Evolutionary conservation across 1,140 invertebrate genomes (phyloP).

Genomic region (Notospermus geniculatus): DNA sequence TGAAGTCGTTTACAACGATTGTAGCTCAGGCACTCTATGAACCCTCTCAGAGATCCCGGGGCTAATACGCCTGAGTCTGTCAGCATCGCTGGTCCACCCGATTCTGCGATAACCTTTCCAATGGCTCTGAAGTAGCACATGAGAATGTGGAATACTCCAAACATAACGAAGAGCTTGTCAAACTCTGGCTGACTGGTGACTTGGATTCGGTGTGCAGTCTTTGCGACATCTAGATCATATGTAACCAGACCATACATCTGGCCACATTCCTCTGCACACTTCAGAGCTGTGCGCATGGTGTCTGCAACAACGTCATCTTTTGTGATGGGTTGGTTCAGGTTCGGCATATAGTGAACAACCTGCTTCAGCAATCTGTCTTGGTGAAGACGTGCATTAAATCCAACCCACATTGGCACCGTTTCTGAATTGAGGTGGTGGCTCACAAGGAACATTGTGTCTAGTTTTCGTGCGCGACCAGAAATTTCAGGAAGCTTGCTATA

Average conservation of each 20-base stretch:
- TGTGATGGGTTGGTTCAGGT: conserved; percentile 10
- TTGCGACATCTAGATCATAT: conserved; percentile 53
- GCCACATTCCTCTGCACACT: conserved; percentile 33
- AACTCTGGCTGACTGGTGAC: conserved; percentile 36
- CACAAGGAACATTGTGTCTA: too few species aligned
- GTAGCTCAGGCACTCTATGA: conserved; percentile 55
- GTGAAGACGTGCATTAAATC: too few species aligned
- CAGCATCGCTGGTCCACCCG: conserved; percentile 54
- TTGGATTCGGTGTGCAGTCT: conserved; percentile 53
- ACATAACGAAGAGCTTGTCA: conserved; percentile 56
- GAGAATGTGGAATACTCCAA: conserved; percentile 57
- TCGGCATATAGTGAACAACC: not conserved
- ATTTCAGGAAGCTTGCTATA: too few species aligned
- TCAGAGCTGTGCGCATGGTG: conserved; percentile 45
- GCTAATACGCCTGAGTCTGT: conserved; percentile 52
- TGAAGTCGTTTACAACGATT: conserved; percentile 58
- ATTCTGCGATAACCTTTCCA: conserved; percentile 55
- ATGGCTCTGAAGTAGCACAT: conserved; percentile 58
- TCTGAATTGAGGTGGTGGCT: too few species aligned
- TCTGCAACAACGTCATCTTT: conserved; percentile 37
- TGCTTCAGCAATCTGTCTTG: too few species aligned
- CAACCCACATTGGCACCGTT: too few species aligned
- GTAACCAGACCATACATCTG: conserved; percentile 44
- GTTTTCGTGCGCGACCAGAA: too few species aligned
- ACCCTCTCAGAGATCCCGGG: conserved; percentile 52